phyloP scores from a whole-genome alignment of 1,140 invertebrate species.

The Solenopsis fugax region DNA sequence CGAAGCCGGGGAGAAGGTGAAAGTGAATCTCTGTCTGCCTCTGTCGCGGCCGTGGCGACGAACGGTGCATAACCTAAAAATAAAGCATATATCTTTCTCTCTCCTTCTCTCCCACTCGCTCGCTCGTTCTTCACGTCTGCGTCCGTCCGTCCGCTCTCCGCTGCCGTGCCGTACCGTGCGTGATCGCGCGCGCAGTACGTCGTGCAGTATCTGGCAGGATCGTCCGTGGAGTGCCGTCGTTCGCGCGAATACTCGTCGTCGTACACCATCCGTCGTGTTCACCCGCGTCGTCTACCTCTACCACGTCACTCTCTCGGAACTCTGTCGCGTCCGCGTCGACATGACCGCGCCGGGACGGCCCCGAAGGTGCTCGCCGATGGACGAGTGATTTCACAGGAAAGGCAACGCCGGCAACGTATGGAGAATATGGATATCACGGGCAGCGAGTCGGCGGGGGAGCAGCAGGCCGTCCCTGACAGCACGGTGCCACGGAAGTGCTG shows the following conservation, averaged over 20 bases:
- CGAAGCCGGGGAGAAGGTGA: slow-evolving; percentile 72
- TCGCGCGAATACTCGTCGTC: neutral
- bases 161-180: neutral
- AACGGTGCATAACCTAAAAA: slow-evolving; percentile 74
- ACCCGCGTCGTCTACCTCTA: neutral
- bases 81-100: slow-evolving; percentile 30
- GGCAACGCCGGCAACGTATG: neutral
- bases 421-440: slow-evolving; percentile 74
- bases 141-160: slow-evolving; percentile 10
- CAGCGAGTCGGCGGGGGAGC: slow-evolving; percentile 68
- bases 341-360: slow-evolving; percentile 56
- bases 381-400: slow-evolving; percentile 58
- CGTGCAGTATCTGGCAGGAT: too few species aligned
- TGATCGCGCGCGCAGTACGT: too few species aligned
- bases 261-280: neutral
- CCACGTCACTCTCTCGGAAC: neutral
- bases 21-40: slow-evolving; percentile 57
- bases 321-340: slow-evolving; percentile 10
- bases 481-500: slow-evolving; percentile 87
- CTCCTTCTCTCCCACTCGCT: neutral
- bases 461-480: slow-evolving; percentile 47
- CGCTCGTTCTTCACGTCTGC: neutral
- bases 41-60: neutral
- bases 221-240: too few species aligned
- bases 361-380: neutral